Evolutionary conservation across 2,888 invertebrate genomes (phyloP).

Genomic region (Apotomis betuletana): DNA sequence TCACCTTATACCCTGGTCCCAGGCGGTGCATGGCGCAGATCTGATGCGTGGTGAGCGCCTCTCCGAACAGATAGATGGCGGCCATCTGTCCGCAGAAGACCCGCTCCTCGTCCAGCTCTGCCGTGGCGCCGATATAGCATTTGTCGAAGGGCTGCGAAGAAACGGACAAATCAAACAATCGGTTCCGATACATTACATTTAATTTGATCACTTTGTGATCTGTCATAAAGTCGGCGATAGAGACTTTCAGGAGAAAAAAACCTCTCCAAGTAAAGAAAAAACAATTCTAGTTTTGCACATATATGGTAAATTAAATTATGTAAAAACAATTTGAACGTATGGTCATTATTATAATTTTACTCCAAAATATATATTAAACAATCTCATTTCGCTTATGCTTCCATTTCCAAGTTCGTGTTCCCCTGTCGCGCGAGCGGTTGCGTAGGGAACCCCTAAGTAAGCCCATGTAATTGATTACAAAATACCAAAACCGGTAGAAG

Average conservation of each 20-base stretch:
- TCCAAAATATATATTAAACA: background rate
- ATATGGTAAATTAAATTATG: too few relatives aligned
- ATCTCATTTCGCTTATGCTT: background rate
- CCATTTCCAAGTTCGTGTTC: background rate
- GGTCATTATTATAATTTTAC: too few relatives aligned
- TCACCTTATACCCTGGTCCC: slow-evolving; percentile 99
- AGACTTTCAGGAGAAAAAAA: too few relatives aligned
- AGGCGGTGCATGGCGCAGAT: slow-evolving; percentile 99
- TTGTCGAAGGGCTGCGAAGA: slow-evolving; percentile 96
- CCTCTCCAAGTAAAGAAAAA: too few relatives aligned
- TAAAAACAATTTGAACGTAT: too few relatives aligned
- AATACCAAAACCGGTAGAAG: slow-evolving; percentile 31
- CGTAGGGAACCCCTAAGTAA: slow-evolving; percentile 9
- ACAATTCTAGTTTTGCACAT: too few relatives aligned
- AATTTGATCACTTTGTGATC: too few relatives aligned
- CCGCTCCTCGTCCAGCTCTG: slow-evolving; percentile 97
- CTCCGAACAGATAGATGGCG: slow-evolving; percentile 98
- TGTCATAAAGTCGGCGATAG: too few relatives aligned
- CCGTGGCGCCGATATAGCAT: slow-evolving; percentile 99
- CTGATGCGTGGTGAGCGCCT: slow-evolving; percentile 98
- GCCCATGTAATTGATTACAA: slow-evolving; percentile 36
- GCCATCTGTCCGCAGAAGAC: slow-evolving; percentile 99
- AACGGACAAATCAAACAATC: background rate
- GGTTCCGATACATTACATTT: too few relatives aligned
- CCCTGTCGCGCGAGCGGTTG: background rate